A percentile compares a stretch with the other conserved stretches of the same genome.
These are phyloP conservation scores for Aspidiotus rigidus DNA, from an alignment of 2,888 invertebrate genomes.

Conservation along the genomic window DNA sequence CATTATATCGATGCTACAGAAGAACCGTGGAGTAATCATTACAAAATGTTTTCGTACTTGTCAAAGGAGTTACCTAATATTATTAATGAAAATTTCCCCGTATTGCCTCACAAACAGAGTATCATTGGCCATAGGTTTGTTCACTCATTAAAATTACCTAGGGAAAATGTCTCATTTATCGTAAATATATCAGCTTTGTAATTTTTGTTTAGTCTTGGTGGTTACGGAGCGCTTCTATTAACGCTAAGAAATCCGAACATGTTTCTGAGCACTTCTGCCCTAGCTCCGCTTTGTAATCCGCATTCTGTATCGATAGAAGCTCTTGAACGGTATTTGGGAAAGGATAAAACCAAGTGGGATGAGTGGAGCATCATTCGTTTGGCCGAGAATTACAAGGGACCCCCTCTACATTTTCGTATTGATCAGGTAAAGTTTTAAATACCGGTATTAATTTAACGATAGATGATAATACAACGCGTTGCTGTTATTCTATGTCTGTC, in stretches of 20 bases:
- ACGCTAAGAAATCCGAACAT: slow-evolving; percentile 81
- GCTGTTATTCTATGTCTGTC: background rate
- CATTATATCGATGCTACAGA: slow-evolving; percentile 89
- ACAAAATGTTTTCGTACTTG: slow-evolving; percentile 89
- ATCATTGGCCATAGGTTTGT: slow-evolving; percentile 71
- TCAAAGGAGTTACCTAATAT: slow-evolving; percentile 71
- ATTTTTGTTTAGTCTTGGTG: slow-evolving; percentile 73
- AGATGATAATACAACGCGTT: too few relatives aligned
- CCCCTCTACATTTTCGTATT: slow-evolving; percentile 70
- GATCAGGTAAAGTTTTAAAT: slow-evolving; percentile 61
- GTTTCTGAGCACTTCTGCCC: slow-evolving; percentile 83
- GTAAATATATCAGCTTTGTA: too few relatives aligned
- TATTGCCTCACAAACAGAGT: slow-evolving; percentile 52
- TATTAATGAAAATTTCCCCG: slow-evolving; percentile 65
- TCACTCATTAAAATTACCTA: too few relatives aligned
- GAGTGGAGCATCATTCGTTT: slow-evolving; percentile 84
- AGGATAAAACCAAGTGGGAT: slow-evolving; percentile 52
- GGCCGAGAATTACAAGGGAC: slow-evolving; percentile 71
- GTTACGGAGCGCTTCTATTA: slow-evolving; percentile 90
- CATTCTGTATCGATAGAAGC: slow-evolving; percentile 84
- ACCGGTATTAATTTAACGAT: too few relatives aligned
- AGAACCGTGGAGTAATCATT: slow-evolving; percentile 86
- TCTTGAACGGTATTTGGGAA: slow-evolving; percentile 65
- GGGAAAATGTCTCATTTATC: too few relatives aligned
- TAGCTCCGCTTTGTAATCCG: slow-evolving; percentile 91